phyloP scores from a whole-genome alignment of 1,140 invertebrate genomes.

The Gonioctena quinquepunctata region DNA sequence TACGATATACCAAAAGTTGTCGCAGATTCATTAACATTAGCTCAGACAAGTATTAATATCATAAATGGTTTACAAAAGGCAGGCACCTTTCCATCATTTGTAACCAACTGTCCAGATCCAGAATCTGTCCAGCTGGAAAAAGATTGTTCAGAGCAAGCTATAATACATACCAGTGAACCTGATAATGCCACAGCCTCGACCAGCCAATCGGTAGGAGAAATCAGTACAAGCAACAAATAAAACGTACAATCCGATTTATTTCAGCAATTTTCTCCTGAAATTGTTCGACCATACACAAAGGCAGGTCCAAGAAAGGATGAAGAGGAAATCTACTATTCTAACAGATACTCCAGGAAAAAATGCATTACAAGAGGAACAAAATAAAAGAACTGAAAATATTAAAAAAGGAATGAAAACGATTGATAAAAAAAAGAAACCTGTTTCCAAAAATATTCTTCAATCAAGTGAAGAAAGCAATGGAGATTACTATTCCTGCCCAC shows the following conservation, averaged over 20 bases:
- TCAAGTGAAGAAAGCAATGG: constrained; percentile 40
- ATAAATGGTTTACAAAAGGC: not conserved
- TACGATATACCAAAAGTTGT: constrained; percentile 54
- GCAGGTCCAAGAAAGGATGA: not conserved
- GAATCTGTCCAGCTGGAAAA: constrained; percentile 11
- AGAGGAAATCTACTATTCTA: not conserved
- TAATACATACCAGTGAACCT: constrained; percentile 1
- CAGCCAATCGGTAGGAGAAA: constrained; percentile 37
- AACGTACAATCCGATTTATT: constrained; percentile 18
- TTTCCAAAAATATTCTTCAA: constrained; percentile 38
- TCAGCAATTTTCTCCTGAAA: constrained; percentile 35
- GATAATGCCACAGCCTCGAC: constrained; percentile 12
- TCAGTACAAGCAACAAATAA: constrained; percentile 37
- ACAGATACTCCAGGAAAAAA: not conserved
- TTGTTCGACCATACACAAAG: constrained; percentile 7
- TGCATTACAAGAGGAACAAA: constrained; percentile 15
- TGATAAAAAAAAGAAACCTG: constrained; percentile 17
- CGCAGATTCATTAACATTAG: not conserved
- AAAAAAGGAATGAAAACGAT: constrained; percentile 36
- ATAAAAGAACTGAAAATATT: constrained; percentile 33
- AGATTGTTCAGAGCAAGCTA: constrained; percentile 19
- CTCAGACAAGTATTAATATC: constrained; percentile 13
- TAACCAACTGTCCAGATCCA: constrained; percentile 33
- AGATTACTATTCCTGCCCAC: constrained; percentile 31
- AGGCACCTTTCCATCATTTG: constrained; percentile 25